Evolutionary conservation across 1,140 invertebrate genomes (phyloP), one percentile per base, ranked within the genome.

Genomic region (Thalassaphorura encarpata): DNA sequence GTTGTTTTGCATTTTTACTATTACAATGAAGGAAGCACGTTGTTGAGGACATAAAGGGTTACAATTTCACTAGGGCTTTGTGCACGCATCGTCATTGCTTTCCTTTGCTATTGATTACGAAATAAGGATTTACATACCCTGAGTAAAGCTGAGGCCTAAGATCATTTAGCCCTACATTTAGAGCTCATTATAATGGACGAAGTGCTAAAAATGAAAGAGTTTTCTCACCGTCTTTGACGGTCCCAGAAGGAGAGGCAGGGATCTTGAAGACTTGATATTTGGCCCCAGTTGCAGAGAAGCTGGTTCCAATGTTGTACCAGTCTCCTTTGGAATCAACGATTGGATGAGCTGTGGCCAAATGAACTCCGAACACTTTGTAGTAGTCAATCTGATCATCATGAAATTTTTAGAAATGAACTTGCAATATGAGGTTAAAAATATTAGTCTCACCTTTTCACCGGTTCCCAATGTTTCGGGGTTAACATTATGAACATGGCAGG

Each of bases 251-350:
- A n/a, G 58, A 41, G 29, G 54, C 54, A 19, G 63, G 63, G 27
- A 65, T 62, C 28, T 61, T 61, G 15, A 62, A 39, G 8, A 65
- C 33, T 48, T 65, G 60, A 46, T 65, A 65, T 43, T 65, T 65
- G 27, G 51, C 57, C 16, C 60, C 61, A 4, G 60, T 62, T n/a
- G 33, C 33, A 21, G 61, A 62, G 21, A 65, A 65, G 48, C 63
- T 64, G 3, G 69, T 70, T 18, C 71, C 74, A 42, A 74, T 66
- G 45, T 72, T 72, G 60, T 71, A 74, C 43, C 70, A 66, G 26
- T 67, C 67, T 2, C 73, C 74, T 71, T 43, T 66, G 58, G 33
- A 23, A 36, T 58, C 58, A 29, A 31, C 33, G 15, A 59, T 26
- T 6, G 71, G 70, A 62, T 75, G 73, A 16, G 72, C 69, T 43